A percentile compares a stretch with the other conserved stretches of the same genome.
phyloP scores from a whole-genome alignment of 1,140 invertebrate genomes.

The Drosophila dunni region DNA sequence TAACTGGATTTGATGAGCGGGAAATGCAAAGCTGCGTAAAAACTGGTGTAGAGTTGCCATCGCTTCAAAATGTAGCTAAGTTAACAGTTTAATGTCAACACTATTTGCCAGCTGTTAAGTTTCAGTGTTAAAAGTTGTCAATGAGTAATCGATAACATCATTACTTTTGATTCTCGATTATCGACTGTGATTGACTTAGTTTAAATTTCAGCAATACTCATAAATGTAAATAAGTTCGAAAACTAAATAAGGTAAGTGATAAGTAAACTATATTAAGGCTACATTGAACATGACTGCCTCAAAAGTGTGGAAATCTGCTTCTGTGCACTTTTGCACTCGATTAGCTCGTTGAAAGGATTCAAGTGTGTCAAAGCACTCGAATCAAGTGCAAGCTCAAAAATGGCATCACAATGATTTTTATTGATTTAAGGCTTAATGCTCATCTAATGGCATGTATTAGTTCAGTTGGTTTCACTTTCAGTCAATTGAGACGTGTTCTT shows the following conservation, averaged over 20 bases:
- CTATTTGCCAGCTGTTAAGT: not conserved
- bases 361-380: conserved; percentile 59
- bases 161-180: not conserved
- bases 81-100: not conserved
- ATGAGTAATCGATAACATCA: not conserved
- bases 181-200: not conserved
- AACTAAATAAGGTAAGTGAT: not conserved
- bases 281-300: conserved; percentile 21
- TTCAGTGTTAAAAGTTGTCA: not conserved
- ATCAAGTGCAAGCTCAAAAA: conserved; percentile 29
- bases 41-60: conserved; percentile 19
- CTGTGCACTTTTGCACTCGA: conserved; percentile 39
- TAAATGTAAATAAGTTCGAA: not conserved
- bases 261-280: not conserved
- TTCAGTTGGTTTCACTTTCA: conserved; percentile 23
- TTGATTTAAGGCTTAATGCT: conserved; percentile 45
- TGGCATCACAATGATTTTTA: conserved; percentile 40
- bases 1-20: conserved; percentile 13
- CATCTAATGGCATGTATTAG: not conserved
- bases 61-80: not conserved
- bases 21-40: not conserved
- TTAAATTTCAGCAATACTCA: not conserved
- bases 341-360: conserved; percentile 35
- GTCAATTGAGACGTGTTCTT: conserved; percentile 34
- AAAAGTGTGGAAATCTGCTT: not conserved